Conservation (phyloP, 2,113 vertebrate genomes). For the Cyrtonyx montezumae region DNA sequence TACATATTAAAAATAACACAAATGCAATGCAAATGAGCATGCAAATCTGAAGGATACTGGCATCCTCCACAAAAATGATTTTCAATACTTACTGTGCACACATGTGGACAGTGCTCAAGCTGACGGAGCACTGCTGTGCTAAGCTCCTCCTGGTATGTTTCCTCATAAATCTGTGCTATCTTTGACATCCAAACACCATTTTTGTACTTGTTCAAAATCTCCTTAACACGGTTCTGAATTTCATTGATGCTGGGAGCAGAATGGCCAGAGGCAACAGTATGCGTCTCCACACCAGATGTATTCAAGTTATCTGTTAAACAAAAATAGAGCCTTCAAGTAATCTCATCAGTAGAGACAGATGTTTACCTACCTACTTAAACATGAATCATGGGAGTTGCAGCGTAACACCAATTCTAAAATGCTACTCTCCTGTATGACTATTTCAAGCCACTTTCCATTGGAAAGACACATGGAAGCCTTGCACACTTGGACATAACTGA, state of each 20-base stretch:
- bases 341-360: neutral
- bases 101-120: conserved; percentile 80
- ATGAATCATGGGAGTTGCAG: neutral
- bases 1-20: neutral
- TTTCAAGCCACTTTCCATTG: neutral
- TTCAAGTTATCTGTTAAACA: conserved; percentile 42
- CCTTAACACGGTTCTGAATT: conserved; percentile 78
- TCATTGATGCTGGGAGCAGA: neutral
- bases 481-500: neutral
- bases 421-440: rapidly evolving
- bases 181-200: conserved; percentile 85
- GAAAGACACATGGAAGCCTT: neutral
- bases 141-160: conserved; percentile 77
- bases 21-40: neutral
- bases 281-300: neutral
- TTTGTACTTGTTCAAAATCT: conserved; percentile 76
- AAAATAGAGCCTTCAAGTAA: neutral
- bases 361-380: neutral
- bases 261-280: neutral
- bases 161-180: conserved; percentile 75
- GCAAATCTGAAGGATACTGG: neutral
- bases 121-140: conserved; percentile 70
- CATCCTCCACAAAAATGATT: neutral
- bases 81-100: conserved; percentile 79
- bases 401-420: neutral